A percentile compares a stretch with the other conserved stretches of the same genome.
Conservation (phyloP, 2,888 invertebrate species). For the Vanessa cardui region DNA sequence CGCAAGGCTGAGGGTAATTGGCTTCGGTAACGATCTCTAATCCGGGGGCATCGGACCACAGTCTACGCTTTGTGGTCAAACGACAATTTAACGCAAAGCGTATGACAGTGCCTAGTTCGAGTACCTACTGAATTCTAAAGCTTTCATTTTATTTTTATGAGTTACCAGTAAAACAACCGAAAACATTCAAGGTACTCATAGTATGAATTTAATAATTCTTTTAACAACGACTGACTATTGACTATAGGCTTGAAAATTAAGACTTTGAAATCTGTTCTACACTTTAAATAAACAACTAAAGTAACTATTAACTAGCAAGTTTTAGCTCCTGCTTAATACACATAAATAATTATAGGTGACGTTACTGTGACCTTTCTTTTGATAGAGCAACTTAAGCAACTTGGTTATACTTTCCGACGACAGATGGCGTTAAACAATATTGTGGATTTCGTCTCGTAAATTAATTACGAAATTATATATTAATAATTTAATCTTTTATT, state of each 20-base stretch:
- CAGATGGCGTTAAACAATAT: constrained; percentile 17
- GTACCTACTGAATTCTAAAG: neutral
- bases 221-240: neutral
- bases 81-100: constrained; percentile 43
- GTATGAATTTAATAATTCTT: too few species aligned
- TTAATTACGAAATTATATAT: neutral
- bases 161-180: too few species aligned
- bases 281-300: neutral
- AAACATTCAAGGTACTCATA: too few species aligned
- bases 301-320: neutral
- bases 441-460: neutral
- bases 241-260: neutral
- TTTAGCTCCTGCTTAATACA: neutral
- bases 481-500: neutral
- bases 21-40: constrained; percentile 41
- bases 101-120: constrained; percentile 25
- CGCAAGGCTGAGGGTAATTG: constrained; percentile 42
- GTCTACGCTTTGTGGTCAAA: constrained; percentile 51
- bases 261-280: neutral
- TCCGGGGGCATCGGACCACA: constrained; percentile 42
- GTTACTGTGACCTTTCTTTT: neutral
- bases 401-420: constrained; percentile 2
- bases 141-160: neutral
- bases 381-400: too few species aligned
- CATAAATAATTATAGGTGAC: neutral